A percentile compares a stretch with the other conserved stretches of the same genome.
These are phyloP conservation scores for Lasioglossum villosulum DNA, from an alignment of 2,888 invertebrate genomes.

Conservation along the genomic window DNA sequence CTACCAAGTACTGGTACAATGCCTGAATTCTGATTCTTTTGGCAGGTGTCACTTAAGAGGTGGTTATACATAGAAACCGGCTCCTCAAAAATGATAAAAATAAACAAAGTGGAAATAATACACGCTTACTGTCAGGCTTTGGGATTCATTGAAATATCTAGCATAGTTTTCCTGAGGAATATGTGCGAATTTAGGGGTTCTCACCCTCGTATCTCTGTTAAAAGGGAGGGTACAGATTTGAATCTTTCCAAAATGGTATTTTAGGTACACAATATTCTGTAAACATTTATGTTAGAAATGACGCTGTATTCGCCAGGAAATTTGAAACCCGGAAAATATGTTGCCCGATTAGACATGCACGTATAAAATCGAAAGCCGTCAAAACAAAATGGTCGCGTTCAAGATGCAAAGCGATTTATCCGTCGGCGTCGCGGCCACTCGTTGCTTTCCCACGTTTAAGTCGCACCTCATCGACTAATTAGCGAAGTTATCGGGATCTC, in stretches of 20 bases:
- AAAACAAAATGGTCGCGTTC: not conserved
- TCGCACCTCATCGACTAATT: slow-evolving; percentile 67
- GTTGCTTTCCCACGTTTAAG: slow-evolving; percentile 59
- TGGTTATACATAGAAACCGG: not conserved
- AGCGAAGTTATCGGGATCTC: slow-evolving; percentile 57
- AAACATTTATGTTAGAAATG: not conserved
- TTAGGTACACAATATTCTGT: not conserved
- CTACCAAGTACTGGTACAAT: not conserved
- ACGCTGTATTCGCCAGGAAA: not conserved
- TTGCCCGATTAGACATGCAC: not conserved
- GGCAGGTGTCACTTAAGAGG: not conserved
- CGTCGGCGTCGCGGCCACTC: slow-evolving; percentile 27
- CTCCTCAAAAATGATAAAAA: not conserved
- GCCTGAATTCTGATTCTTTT: not conserved
- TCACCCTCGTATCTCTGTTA: not conserved
- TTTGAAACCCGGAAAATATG: not conserved
- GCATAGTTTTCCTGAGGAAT: not conserved
- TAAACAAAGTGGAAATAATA: not conserved
- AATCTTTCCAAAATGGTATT: not conserved
- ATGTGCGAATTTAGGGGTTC: not conserved
- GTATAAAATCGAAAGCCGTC: not conserved
- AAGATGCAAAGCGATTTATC: not conserved
- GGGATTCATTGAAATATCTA: not conserved
- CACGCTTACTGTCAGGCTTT: not conserved
- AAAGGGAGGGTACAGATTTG: not conserved